A percentile compares a stretch with the other conserved stretches of the same genome.
phyloP scores from a whole-genome alignment of 1,140 invertebrate species.

The Asobara japonica region DNA sequence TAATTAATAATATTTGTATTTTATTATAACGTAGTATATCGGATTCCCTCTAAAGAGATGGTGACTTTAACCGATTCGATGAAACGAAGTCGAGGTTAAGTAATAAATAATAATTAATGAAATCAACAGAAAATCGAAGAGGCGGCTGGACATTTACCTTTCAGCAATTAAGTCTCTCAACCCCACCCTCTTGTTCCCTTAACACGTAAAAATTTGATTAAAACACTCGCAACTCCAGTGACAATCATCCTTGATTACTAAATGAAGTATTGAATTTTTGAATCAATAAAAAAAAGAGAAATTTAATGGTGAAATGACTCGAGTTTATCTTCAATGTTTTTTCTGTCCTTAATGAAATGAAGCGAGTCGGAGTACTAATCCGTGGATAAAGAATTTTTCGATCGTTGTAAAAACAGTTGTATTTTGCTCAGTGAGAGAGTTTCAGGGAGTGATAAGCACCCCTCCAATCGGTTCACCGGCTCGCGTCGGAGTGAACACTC shows the following conservation, averaged over 20 bases:
- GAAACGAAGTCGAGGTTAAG: neutral
- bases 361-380: neutral
- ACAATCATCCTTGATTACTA: conserved; percentile 2
- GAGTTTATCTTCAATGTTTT: neutral
- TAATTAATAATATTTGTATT: neutral
- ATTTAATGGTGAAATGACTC: neutral
- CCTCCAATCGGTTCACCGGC: conserved; percentile 31
- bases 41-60: neutral
- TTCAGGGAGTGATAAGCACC: conserved; percentile 9
- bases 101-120: neutral
- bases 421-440: neutral
- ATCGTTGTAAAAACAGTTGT: neutral
- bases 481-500: conserved; percentile 34
- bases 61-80: neutral
- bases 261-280: neutral
- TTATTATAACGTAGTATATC: neutral
- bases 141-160: conserved; percentile 8
- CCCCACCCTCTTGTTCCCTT: neutral
- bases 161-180: neutral
- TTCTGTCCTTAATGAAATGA: neutral
- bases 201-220: neutral
- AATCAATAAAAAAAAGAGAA: neutral
- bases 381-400: neutral
- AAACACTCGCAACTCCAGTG: neutral
- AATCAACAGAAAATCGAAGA: neutral